Percentiles rank a stretch among this genome's conserved stretches.
Evolutionary conservation across 2,797 vertebrate genomes (phyloP).

Genomic region (Acanthurus leucopareius): DNA sequence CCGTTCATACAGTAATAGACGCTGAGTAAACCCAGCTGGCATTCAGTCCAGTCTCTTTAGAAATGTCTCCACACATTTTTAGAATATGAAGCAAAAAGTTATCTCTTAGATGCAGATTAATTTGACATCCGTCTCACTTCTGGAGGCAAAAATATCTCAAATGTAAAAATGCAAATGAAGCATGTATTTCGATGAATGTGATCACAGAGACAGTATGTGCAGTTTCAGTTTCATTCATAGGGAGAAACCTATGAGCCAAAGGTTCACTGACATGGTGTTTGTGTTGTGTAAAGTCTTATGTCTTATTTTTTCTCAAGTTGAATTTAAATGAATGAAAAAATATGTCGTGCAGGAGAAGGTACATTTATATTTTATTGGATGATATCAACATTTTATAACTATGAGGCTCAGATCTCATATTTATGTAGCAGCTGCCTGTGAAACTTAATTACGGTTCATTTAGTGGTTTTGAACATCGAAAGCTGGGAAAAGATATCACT

Average conservation of each 20-base stretch:
- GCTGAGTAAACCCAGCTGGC: constrained; percentile 45
- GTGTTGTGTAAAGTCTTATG: neutral
- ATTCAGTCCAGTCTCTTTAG: constrained; percentile 21
- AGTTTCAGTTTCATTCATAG: neutral
- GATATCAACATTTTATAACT: neutral
- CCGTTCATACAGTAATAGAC: constrained; percentile 52
- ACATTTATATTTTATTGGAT: constrained; percentile 2
- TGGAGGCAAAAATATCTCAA: neutral
- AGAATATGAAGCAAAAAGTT: constrained; percentile 13
- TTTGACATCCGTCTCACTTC: neutral
- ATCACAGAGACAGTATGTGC: neutral
- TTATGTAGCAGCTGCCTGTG: neutral
- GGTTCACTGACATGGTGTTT: neutral
- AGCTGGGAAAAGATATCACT: neutral
- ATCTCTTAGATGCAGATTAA: neutral
- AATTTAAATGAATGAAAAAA: neutral
- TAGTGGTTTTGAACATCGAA: neutral
- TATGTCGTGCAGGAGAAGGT: neutral
- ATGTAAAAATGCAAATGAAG: neutral
- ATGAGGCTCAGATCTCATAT: neutral
- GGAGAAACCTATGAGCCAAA: neutral
- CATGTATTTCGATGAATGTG: neutral
- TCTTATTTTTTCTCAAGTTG: neutral
- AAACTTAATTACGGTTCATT: neutral
- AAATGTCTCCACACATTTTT: constrained; percentile 37